Evolutionary conservation across 2,113 vertebrate genomes (phyloP), one percentile per base, ranked within the genome.

Genomic region (Muscicapa adusta): DNA sequence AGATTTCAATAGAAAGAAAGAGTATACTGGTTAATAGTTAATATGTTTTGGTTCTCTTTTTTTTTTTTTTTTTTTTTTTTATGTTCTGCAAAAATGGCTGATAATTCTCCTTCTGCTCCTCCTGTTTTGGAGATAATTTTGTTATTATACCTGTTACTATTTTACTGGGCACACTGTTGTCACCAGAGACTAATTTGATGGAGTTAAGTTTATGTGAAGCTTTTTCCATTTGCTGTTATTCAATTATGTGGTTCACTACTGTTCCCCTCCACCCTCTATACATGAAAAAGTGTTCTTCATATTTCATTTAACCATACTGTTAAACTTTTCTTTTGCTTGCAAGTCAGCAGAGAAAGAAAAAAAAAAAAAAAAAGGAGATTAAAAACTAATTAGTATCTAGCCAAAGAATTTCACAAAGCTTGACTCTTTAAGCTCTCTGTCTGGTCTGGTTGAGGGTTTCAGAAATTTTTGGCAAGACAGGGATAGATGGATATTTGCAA

Each of bases 231-330:
- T 82, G 25, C 15, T 88, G 5, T 47, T 87, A 23, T 76, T 90
- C 45, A 6, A 18, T 65, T 79, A 18, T 0, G 3, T 57, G 12
- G 7, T 57, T 75, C 33, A 43, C 9, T 36, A 38, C 6, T 14
- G 36, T 18, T 8, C 8, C 8, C 7, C 20, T 33, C 1, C 2
- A 36, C 2, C 1, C 1, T 8, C 14, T 19, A 50, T 58, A 72
- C 24, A 12, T 34, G 57, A 79, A 75, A 78, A 82, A 47, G 4
- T 14, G 20, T 91, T 68, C 18, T 40, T 66, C 5, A 12, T 56
- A 38, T 80, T 76, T 91, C 38, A 54, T 6, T 77, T 77, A 61
- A 45, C 29, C 5, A 45, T 62, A 43, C 4, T 47, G 13, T 10
- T 70, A 68, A 91, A 45, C 9, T 75, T 87, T 8, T 51, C 1